Evolutionary conservation across 2,797 vertebrate species (phyloP), one percentile per base, ranked within the genome.

Genomic region (Rhinoraja longicauda): DNA sequence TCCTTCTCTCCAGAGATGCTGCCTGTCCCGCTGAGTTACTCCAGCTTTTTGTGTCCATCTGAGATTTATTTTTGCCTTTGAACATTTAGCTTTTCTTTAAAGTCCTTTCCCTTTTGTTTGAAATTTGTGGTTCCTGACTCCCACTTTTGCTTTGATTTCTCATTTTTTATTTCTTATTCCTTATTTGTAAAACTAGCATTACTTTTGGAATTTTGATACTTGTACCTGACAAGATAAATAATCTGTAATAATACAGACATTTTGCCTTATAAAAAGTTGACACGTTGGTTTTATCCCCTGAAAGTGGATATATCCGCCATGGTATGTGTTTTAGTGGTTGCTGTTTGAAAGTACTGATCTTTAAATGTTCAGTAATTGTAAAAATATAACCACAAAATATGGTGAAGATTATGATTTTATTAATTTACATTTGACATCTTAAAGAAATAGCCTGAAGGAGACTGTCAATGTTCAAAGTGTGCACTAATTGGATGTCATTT

Each of bases 391-490:
- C 93, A 95, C 96, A 95, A 96, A 94, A 95, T 94, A 96, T 95
- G 94, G 96, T 95, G 95, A 96, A 97, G 96, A 96, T 96, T 95
- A 96, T 94, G 95, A 95, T 95, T 95, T 96, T 97, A 97, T 97
- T 96, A 96, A 97, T 95, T 96, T 94, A 96, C 94, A 94, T 94
- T 94, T 93, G 90, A 96, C 95, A 96, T 95, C 94, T 95, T 94
- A 93, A 92, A 92, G 53, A 95, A 96, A 94, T 94, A 96, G 95
- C 96, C 96, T 94, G 95, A 95, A 93, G 95, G 96, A 95, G 96
- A 96, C 94, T 73, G 94, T 93, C 82, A 93, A 94, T 79, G 82
- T 95, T 97, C 94, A 93, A 94, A 94, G 94, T 96, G 94, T 94
- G 94, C 97, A 97, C 95, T 97, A 97, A 97, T 97, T 96, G 93